Base-by-base conservation (phyloP, 2,113 vertebrate genomes). In the Microtus oregoni region DNA sequence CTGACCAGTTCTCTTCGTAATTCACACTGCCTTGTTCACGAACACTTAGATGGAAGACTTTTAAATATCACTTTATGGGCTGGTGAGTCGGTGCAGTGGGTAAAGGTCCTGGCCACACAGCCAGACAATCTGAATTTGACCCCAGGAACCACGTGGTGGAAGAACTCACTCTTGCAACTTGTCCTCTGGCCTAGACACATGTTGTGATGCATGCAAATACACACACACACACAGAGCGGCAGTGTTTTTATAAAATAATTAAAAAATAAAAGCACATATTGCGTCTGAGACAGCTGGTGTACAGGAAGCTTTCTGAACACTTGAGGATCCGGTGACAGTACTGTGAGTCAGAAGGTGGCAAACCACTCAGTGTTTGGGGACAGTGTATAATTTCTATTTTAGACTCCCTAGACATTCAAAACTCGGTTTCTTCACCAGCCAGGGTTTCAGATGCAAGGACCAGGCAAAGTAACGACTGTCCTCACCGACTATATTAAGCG, bases 341-440 rank as follows among this genome's bases (percentile, higher is more conserved):
- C 65, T 65, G 92, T 94, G 96, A 95, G 93, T 97, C 87, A 90
- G 92, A 96, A 89, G 41, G 72, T 79, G 50, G 63, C 89, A 87
- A 96, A 95, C 94, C 96, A 52, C 58, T 76, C 63, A 85, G 89
- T 94, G 93, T 96, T 92, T 94, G 90, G 77, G 86, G 86, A 96
- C 77, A 92, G 85, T 89, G 78, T 44, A 82, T 77, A 63, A 78
- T 93, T 96, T 89, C 93, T 86, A 83, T 94, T 96, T 93, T 92
- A 96, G 94, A 95, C 89, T 91, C 82, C 76, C n/a, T 44, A 68
- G 44, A 85, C n/a, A 73, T 82, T 73, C 73, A 88, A 63, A 86
- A 79, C 35, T 86, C 35, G 68, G 30, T 83, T 96, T 95, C 86
- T 93, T 76, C 81, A 75, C 32, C 41, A 94, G 79, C 20, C 47